Percentiles rank a stretch among this genome's conserved stretches.
Conservation (phyloP, 2,797 vertebrate species). For the Sebastolobus altivelis region DNA sequence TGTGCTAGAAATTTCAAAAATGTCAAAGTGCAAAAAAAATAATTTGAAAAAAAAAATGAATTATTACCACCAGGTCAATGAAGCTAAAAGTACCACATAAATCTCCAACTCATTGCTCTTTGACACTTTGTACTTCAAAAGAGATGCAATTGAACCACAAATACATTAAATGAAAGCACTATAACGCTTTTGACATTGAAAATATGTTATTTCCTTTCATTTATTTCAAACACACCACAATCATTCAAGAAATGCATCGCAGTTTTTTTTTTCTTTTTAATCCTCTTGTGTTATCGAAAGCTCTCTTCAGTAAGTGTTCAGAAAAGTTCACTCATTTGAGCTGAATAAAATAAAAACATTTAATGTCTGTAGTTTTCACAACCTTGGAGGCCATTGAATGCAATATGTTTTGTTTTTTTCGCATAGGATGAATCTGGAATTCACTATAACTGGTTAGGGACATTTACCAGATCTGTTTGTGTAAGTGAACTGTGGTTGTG, state of each 20-base stretch:
- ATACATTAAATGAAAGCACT: slow-evolving; percentile 28
- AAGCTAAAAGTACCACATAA: slow-evolving; percentile 4
- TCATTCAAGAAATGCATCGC: slow-evolving; percentile 25
- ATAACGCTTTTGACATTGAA: slow-evolving; percentile 60
- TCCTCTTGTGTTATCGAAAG: slow-evolving; percentile 36
- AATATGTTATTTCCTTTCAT: slow-evolving; percentile 42
- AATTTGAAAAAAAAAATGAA: not conserved
- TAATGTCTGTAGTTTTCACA: slow-evolving; percentile 52
- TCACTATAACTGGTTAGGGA: slow-evolving; percentile 48
- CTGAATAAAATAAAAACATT: slow-evolving; percentile 44
- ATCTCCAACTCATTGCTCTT: slow-evolving; percentile 36
- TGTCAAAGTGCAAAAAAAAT: slow-evolving; percentile 4
- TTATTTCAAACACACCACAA: slow-evolving; percentile 33
- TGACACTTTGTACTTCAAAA: slow-evolving; percentile 27
- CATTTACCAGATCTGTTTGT: slow-evolving; percentile 52
- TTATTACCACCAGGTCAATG: not conserved
- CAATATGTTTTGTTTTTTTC: slow-evolving; percentile 11
- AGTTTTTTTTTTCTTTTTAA: not conserved
- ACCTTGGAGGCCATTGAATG: slow-evolving; percentile 68
- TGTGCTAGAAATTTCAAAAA: slow-evolving; percentile 7
- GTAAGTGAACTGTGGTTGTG: slow-evolving; percentile 37
- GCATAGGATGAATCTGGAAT: slow-evolving; percentile 41
- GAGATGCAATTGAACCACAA: slow-evolving; percentile 9
- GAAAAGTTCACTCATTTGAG: slow-evolving; percentile 44
- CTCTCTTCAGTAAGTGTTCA: slow-evolving; percentile 24